Evolutionary conservation across 2,888 invertebrate genomes (phyloP).

Genomic region (Lasioglossum marginatum): DNA sequence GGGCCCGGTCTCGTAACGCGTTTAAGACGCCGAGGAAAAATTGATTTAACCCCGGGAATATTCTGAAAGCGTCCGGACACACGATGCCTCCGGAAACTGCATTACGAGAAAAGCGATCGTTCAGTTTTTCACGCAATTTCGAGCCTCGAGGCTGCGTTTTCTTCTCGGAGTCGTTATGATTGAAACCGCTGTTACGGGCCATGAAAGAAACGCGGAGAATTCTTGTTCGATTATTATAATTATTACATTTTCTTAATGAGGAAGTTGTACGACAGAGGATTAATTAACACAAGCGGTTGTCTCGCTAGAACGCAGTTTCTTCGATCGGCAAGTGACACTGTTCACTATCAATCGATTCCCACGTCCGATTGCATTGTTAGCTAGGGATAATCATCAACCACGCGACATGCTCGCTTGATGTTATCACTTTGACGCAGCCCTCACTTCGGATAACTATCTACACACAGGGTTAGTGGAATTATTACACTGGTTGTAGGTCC

Average conservation of each 20-base stretch:
- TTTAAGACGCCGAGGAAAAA: slow-evolving; percentile 30
- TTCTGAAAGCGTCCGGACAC: background rate
- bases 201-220: background rate
- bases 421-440: slow-evolving; percentile 10
- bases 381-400: background rate
- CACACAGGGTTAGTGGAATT: slow-evolving; percentile 20
- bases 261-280: background rate
- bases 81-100: background rate
- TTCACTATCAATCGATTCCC: background rate
- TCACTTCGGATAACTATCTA: background rate
- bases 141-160: background rate
- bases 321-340: background rate
- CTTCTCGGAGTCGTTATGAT: background rate
- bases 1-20: slow-evolving; percentile 20
- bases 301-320: background rate
- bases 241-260: background rate
- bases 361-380: slow-evolving; percentile 3
- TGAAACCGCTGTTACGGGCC: background rate
- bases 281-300: background rate
- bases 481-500: background rate
- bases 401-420: background rate
- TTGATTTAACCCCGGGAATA: slow-evolving; percentile 23
- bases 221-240: background rate
- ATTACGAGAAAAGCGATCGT: slow-evolving; percentile 1
- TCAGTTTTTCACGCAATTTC: background rate